Evolutionary conservation across 2,113 vertebrate genomes (phyloP), one percentile per base, ranked within the genome.

Genomic region (Forbesichthys agassizii): DNA sequence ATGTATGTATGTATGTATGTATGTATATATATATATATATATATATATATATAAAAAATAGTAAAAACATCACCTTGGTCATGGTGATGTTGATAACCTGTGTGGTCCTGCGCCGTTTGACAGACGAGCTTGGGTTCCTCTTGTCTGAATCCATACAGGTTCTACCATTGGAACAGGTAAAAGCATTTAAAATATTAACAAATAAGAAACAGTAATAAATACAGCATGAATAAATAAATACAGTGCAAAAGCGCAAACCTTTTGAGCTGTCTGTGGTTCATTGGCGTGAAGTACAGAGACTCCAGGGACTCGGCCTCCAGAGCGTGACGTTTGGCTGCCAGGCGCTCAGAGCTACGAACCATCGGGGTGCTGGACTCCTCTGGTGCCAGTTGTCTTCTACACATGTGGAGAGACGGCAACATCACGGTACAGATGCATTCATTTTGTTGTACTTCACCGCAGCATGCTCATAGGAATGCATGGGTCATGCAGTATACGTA

Each of bases 201-300:
- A 42, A 42, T 27, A 27, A 27, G 27, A 42, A 8, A 42, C 36
- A 4, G 7, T 5, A 56, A 27, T 20, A 20, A 56, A 56, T 27
- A 27, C 27, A 27, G 27, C 27, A 27, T 27, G 27, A 56, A 56
- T 4, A 6, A 42, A 8, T 42, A 42, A 42, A 42, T 42, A 8
- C 36, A 42, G 36, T 42, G 7, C 36, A 42, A 5, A 42, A 8
- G 7, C 36, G 7, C 36, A 42, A 5, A 42, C 36, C 74, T 82
- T 72, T 48, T 80, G 5, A 4, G 54, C 18, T 81, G 69, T 11
- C 82, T 91, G 68, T 53, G 61, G 47, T 88, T 90, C 73, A 95
- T 92, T 4, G 96, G 96, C 0, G 96, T 97, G 33, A 97, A 97
- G 82, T 94, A 96, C 13, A 98, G 90, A 0, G 94, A 96, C 84